These are phyloP conservation scores for Brachyalestes nurse DNA, from an alignment of 2,797 vertebrate species.

Conservation along the genomic window DNA sequence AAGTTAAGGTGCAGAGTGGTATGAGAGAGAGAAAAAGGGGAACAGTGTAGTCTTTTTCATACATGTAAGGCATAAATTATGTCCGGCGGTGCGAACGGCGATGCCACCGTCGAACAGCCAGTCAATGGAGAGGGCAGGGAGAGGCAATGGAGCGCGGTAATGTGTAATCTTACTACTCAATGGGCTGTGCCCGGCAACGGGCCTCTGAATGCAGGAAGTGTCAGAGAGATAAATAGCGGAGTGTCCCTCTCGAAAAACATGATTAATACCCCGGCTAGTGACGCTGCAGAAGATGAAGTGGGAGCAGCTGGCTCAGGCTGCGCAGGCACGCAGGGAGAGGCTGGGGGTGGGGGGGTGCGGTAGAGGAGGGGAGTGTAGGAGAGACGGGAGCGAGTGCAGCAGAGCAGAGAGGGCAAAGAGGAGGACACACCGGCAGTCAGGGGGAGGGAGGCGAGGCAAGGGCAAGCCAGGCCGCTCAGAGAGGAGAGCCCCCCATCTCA, in stretches of 20 bases:
- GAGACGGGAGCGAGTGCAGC: conserved; percentile 79
- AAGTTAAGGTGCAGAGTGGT: conserved; percentile 63
- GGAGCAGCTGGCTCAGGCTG: conserved; percentile 99
- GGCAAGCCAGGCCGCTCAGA: conserved; percentile 79
- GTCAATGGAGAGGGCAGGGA: conserved; percentile 99
- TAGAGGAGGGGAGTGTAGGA: conserved; percentile 65
- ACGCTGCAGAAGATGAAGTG: conserved; percentile 99
- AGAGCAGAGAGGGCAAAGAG: conserved; percentile 98
- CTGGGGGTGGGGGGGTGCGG: conserved; percentile 66
- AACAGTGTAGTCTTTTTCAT: conserved; percentile 71
- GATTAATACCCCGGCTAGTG: conserved; percentile 99
- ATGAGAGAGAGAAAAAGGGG: conserved; percentile 60
- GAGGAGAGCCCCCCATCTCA: conserved; percentile 63
- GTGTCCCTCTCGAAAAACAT: conserved; percentile 99
- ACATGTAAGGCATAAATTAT: conserved; percentile 93
- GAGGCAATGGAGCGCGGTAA: conserved; percentile 99
- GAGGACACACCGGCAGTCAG: conserved; percentile 90
- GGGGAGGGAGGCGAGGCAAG: conserved; percentile 81
- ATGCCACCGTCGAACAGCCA: conserved; percentile 95
- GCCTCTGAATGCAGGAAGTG: conserved; percentile 96
- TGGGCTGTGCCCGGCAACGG: conserved; percentile 98
- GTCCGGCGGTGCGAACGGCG: conserved; percentile 91
- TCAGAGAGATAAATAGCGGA: conserved; percentile 99
- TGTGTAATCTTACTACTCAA: conserved; percentile 99
- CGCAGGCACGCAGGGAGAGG: conserved; percentile 91